Conservation (phyloP, 2,888 invertebrate species). For the Protophormia terraenovae region DNA sequence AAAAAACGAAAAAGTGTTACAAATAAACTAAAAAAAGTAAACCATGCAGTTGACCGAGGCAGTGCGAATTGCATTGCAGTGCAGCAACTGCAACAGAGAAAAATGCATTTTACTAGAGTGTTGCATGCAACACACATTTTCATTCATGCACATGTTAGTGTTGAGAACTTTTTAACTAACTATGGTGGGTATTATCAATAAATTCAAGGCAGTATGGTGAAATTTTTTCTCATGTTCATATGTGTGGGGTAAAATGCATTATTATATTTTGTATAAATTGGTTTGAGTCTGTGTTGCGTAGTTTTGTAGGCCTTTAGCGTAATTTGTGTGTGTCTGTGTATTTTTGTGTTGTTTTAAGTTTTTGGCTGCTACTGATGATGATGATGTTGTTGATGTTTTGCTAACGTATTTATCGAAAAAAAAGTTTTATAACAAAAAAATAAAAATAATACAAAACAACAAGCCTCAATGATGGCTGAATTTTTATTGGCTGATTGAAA, state of each 20-base stretch:
- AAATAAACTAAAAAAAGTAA: constrained; percentile 61
- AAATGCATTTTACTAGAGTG: constrained; percentile 53
- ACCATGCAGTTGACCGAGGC: constrained; percentile 45
- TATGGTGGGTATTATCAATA: constrained; percentile 14
- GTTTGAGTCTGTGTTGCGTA: constrained; percentile 40
- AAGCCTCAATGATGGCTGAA: constrained; percentile 79
- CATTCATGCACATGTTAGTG: constrained; percentile 12
- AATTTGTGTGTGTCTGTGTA: constrained; percentile 19
- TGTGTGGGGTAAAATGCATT: not conserved
- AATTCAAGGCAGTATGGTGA: constrained; percentile 42
- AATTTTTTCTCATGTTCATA: constrained; percentile 49
- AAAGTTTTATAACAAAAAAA: constrained; percentile 17
- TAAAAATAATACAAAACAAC: constrained; percentile 52
- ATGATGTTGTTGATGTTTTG: constrained; percentile 55
- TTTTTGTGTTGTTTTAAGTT: constrained; percentile 40
- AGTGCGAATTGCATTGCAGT: constrained; percentile 44
- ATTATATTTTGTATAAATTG: not conserved
- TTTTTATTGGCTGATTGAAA: constrained; percentile 81
- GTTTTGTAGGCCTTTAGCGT: constrained; percentile 45
- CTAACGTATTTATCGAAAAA: constrained; percentile 58
- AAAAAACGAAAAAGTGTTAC: constrained; percentile 47
- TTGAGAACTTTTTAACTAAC: constrained; percentile 10
- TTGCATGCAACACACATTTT: constrained; percentile 30
- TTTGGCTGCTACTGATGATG: constrained; percentile 50
- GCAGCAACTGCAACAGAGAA: not conserved